Conservation (phyloP, 1,140 invertebrate species). For the Bombus affinis region DNA sequence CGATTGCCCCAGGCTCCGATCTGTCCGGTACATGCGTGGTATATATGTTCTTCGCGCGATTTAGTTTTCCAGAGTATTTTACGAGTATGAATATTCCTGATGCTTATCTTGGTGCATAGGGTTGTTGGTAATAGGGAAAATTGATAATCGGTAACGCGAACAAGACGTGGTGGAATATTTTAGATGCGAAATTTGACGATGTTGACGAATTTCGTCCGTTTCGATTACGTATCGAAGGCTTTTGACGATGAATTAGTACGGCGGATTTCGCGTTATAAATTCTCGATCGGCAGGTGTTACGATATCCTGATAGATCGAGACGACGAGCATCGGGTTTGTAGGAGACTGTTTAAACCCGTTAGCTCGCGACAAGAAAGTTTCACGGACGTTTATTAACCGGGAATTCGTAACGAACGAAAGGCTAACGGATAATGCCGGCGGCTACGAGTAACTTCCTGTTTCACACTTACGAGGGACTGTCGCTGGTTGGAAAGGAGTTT, state of each 20-base stretch:
- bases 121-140: too few species aligned
- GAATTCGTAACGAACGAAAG: constrained; percentile 18
- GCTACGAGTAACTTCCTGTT: constrained; percentile 26
- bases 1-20: neutral
- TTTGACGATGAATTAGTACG: neutral
- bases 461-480: neutral
- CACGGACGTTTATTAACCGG: constrained; percentile 7
- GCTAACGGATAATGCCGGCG: neutral
- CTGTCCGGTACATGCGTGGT: too few species aligned
- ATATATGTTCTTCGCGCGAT: neutral
- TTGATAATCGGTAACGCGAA: neutral
- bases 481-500: constrained; percentile 1
- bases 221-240: neutral
- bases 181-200: neutral
- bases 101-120: neutral
- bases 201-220: neutral
- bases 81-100: neutral
- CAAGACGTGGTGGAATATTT: neutral
- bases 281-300: neutral
- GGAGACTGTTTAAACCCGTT: constrained; percentile 21
- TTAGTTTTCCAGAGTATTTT: neutral
- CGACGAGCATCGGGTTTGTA: neutral
- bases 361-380: neutral
- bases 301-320: neutral
- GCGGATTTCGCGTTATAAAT: neutral